A percentile compares a stretch with the other conserved stretches of the same genome.
Evolutionary conservation across 1,140 invertebrate species (phyloP).

Genomic region (Aphaenogaster rudis): DNA sequence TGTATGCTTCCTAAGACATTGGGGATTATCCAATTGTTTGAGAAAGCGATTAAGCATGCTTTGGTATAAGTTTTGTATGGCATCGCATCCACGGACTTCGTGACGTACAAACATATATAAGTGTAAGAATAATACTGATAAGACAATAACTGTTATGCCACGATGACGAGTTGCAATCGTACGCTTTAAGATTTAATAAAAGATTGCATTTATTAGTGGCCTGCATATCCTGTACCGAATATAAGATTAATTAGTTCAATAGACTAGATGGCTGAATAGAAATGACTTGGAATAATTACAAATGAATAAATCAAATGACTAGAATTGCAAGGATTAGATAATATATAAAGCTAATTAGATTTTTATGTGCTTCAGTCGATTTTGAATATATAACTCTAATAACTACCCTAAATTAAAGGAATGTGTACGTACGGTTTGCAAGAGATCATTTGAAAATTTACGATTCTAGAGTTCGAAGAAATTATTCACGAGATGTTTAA

Average conservation of each 20-base stretch:
- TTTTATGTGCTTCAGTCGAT: slow-evolving; percentile 17
- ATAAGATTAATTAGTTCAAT: slow-evolving; percentile 58
- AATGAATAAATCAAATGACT: slow-evolving; percentile 23
- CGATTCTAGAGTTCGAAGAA: background rate
- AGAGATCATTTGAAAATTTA: slow-evolving; percentile 23
- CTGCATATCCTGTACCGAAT: slow-evolving; percentile 76
- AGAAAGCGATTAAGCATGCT: background rate
- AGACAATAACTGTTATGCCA: slow-evolving; percentile 13
- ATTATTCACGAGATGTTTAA: slow-evolving; percentile 7
- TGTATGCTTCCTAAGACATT: slow-evolving; percentile 4
- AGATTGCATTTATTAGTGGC: slow-evolving; percentile 81
- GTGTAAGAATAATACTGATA: slow-evolving; percentile 39
- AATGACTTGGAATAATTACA: slow-evolving; percentile 27
- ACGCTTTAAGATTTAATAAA: slow-evolving; percentile 24
- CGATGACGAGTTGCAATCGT: slow-evolving; percentile 30
- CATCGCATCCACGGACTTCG: slow-evolving; percentile 76
- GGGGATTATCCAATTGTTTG: background rate
- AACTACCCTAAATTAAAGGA: background rate
- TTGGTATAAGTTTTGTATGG: slow-evolving; percentile 72
- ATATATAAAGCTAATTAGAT: background rate
- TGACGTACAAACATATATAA: slow-evolving; percentile 17
- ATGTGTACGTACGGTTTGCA: slow-evolving; percentile 28
- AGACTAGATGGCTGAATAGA: slow-evolving; percentile 45
- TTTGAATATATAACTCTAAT: slow-evolving; percentile 16
- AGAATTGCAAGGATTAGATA: slow-evolving; percentile 10